phyloP scores from a whole-genome alignment of 2,113 vertebrate genomes.

The Ptyas mucosa region DNA sequence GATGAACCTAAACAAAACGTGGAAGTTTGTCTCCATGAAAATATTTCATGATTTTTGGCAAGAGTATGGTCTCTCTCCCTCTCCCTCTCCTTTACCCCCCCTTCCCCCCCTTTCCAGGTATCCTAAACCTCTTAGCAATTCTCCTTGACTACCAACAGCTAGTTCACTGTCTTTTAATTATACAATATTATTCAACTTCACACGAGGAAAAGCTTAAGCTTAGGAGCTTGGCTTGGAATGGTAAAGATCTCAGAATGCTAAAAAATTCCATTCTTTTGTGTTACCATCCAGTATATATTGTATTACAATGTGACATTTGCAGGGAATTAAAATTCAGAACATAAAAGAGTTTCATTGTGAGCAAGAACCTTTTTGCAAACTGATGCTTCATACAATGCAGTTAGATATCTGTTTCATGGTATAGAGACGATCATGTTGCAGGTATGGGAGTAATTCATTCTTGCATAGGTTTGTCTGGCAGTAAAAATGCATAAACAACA shows the following conservation, averaged over 20 bases:
- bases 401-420: neutral
- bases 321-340: neutral
- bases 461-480: neutral
- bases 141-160: neutral
- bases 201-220: no score
- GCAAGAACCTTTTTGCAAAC: neutral
- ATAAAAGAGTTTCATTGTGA: neutral
- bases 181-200: neutral
- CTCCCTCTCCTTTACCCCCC: neutral
- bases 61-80: neutral
- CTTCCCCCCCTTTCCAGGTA: no score
- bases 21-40: neutral
- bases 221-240: neutral
- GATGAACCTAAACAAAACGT: neutral
- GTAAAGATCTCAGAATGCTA: neutral
- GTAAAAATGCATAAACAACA: neutral
- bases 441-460: conserved; percentile 12
- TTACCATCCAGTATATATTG: neutral
- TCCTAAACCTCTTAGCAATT: neutral
- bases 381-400: neutral
- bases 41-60: neutral
- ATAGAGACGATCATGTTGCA: neutral
- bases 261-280: neutral
- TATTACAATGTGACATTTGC: neutral
- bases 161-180: neutral